Evolutionary conservation across 2,797 vertebrate species (phyloP).

Genomic region (Mycteria americana): DNA sequence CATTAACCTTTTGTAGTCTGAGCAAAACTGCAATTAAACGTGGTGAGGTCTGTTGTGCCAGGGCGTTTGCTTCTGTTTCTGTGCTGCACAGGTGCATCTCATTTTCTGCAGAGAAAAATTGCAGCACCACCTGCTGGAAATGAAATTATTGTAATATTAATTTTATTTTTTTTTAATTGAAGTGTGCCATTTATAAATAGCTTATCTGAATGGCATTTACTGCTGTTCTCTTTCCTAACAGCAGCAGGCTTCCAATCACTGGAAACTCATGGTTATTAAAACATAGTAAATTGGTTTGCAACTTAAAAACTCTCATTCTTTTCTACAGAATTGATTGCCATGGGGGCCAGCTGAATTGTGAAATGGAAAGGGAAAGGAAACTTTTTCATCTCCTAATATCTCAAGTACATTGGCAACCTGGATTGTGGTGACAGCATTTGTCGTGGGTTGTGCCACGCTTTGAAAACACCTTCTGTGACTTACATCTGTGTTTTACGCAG

Average conservation of each 20-base stretch:
- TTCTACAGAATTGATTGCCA: background rate
- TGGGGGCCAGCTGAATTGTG: background rate
- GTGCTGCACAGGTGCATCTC: background rate
- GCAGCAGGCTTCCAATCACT: background rate
- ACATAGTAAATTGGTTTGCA: background rate
- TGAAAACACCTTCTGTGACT: background rate
- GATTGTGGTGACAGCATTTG: background rate
- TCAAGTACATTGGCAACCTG: background rate
- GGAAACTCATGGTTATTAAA: background rate
- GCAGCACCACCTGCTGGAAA: conserved; percentile 46
- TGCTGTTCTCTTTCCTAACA: background rate
- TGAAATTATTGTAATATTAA: background rate
- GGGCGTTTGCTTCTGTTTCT: background rate
- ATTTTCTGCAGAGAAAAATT: background rate
- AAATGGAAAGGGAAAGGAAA: background rate
- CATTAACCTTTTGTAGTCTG: background rate
- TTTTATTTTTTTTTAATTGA: conserved; percentile 9
- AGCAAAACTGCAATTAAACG: background rate
- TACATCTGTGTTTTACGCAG: accelerated
- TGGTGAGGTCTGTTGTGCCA: background rate
- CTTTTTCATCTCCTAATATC: background rate
- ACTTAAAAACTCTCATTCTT: background rate
- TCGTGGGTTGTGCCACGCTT: accelerated
- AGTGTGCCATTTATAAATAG: background rate
- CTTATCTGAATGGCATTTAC: background rate